Evolutionary conservation across 2,888 invertebrate genomes (phyloP), one percentile per base, ranked within the genome.

Genomic region (Eustalomyia histrio): DNA sequence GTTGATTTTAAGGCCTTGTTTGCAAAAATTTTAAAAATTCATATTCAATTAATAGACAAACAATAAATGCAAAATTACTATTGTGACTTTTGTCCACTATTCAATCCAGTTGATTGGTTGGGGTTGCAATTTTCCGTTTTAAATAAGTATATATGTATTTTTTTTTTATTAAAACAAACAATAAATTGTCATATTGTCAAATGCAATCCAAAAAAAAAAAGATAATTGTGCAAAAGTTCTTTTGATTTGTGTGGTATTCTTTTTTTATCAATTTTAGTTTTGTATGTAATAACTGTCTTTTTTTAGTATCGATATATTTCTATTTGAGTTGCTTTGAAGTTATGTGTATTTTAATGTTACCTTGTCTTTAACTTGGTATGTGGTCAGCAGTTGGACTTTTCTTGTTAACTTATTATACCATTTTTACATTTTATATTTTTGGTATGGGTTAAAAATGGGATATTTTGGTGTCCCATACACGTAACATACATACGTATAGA

Each of bases 21-120:
- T 75, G 65, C 60, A 50, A 65, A 14, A 55, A 12, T 67, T 76
- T 80, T 73, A 76, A 80, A 80, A 73, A 80, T 80, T 76, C 52
- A 80, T 80, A 58, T 76, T 68, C 80, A 80, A 80, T 76, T 80
- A 73, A 64, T 50, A 16, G 47, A 55, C 14, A 33, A 69, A 35
- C 16, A 29, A 29, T 21, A 39, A 39, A 63, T 50, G 47, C 8
- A 52, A 69, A 57, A 39, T 35, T 21, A 67, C 8, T 50, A n/a
- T 43, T 16, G 10, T 68, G 55, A 29, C 29, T 57, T 72, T 43
- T 78, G 9, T 60, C 67, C 29, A 53, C 43, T 43, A 21, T 33
- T 53, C 16, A 47, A 47, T 14, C n/a, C 2, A n/a, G 10, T n/a
- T n/a, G 4, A 47, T 47, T 47, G 43, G 14, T 2, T 39, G 43